Evolutionary conservation across 2,888 invertebrate species (phyloP).

Genomic region (Apoda limacodes): DNA sequence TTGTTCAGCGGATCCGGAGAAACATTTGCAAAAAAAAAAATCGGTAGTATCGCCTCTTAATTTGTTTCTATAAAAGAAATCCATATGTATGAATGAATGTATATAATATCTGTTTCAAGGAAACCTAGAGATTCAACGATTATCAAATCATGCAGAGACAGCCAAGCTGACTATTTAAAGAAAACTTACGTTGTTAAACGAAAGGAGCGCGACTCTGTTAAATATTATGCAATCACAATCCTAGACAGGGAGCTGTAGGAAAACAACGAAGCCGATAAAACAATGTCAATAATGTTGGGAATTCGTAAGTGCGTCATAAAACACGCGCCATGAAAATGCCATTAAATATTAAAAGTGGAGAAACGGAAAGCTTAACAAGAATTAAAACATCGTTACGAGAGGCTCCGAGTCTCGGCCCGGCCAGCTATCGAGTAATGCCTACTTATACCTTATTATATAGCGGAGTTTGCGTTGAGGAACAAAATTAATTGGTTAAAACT

Average conservation of each 20-base stretch:
- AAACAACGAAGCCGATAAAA: slow-evolving; percentile 44
- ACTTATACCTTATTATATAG: slow-evolving; percentile 71
- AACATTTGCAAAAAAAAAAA: no score
- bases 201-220: no score
- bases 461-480: slow-evolving; percentile 72
- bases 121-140: no score
- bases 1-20: no score
- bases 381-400: slow-evolving; percentile 69
- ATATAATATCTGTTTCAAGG: no score
- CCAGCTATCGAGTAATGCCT: slow-evolving; percentile 68
- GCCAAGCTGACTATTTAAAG: no score
- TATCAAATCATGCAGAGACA: no score
- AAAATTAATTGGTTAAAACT: slow-evolving; percentile 73
- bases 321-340: slow-evolving; percentile 66
- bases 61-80: no score
- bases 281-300: slow-evolving; percentile 55
- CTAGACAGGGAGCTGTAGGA: slow-evolving; percentile 21
- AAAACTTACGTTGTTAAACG: no score
- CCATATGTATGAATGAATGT: no score
- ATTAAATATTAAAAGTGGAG: slow-evolving; percentile 71
- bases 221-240: slow-evolving; percentile 26
- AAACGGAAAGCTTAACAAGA: slow-evolving; percentile 70
- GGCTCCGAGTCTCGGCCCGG: slow-evolving; percentile 59
- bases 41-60: no score
- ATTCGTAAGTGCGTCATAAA: slow-evolving; percentile 66